Percentiles rank a stretch among this genome's conserved stretches.
Conservation (phyloP, 2,888 invertebrate genomes). For the Rhogogaster chlorosoma region DNA sequence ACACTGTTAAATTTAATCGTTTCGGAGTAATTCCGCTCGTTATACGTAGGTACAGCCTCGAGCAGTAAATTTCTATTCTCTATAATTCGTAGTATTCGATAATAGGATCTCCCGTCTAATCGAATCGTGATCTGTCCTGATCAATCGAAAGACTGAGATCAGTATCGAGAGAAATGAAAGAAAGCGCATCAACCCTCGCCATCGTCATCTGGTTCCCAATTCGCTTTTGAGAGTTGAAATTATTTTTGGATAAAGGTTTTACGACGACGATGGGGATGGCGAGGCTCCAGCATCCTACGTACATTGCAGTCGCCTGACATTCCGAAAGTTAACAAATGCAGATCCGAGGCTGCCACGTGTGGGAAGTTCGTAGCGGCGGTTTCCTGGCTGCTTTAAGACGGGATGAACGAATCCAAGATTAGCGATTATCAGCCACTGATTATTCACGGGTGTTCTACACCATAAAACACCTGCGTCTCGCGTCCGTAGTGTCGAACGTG, state of each 20-base stretch:
- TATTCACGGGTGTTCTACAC: constrained; percentile 28
- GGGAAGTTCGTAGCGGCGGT: constrained; percentile 26
- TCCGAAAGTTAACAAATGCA: constrained; percentile 59
- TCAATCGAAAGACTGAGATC: neutral
- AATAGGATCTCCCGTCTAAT: neutral
- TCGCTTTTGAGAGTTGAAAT: neutral
- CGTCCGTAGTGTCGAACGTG: constrained; percentile 18
- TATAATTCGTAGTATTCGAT: neutral
- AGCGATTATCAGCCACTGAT: neutral
- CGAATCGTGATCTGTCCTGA: no score
- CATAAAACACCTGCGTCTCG: constrained; percentile 19
- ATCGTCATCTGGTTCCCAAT: neutral
- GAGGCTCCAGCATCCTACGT: constrained; percentile 61
- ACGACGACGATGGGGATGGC: neutral
- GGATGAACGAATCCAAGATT: constrained; percentile 13
- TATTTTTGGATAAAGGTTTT: neutral
- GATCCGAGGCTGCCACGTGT: constrained; percentile 50
- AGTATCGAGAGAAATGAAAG: neutral
- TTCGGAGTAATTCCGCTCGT: neutral
- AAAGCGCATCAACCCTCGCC: neutral
- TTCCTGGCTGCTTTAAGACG: neutral
- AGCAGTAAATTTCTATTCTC: neutral
- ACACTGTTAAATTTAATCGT: neutral
- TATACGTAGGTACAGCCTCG: neutral
- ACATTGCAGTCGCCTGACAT: constrained; percentile 73